phyloP scores from a whole-genome alignment of 2,797 vertebrate genomes.

The Bradypodion ventrale region DNA sequence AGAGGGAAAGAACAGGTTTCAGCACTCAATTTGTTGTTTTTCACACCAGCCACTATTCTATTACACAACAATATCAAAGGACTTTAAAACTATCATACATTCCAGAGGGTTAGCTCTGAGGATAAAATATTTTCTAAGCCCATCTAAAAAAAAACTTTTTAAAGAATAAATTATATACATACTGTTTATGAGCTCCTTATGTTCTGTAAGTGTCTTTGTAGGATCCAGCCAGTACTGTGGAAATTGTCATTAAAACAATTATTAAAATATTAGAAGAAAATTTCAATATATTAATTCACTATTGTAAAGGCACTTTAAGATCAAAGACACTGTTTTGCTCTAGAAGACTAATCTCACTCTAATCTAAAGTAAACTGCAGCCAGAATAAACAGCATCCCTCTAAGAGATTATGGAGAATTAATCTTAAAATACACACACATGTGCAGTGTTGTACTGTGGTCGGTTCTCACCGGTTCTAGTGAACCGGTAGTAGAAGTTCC shows the following conservation, averaged over 20 bases:
- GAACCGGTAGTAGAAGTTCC: no score
- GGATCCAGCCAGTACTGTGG: constrained; percentile 88
- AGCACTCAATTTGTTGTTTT: constrained; percentile 13
- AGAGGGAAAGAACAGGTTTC: neutral
- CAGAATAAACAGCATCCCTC: neutral
- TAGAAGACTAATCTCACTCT: neutral
- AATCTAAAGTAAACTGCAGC: neutral
- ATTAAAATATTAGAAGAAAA: constrained; percentile 5
- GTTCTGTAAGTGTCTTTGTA: constrained; percentile 85
- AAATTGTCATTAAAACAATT: constrained; percentile 60
- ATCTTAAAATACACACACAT: no score
- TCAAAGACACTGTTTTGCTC: neutral
- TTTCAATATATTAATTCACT: constrained; percentile 25
- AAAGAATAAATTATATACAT: constrained; percentile 71
- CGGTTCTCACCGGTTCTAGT: no score
- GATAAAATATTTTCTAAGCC: neutral
- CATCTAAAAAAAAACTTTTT: constrained; percentile 18
- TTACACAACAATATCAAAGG: constrained; percentile 2
- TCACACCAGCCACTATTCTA: neutral
- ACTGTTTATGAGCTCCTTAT: constrained; percentile 90
- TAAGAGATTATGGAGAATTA: neutral
- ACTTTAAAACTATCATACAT: neutral
- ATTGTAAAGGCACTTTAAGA: constrained; percentile 6
- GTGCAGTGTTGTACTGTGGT: no score
- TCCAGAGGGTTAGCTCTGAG: neutral